Evolutionary conservation across 1,140 invertebrate species (phyloP).

Genomic region (Scaptodrosophila lebanonensis): DNA sequence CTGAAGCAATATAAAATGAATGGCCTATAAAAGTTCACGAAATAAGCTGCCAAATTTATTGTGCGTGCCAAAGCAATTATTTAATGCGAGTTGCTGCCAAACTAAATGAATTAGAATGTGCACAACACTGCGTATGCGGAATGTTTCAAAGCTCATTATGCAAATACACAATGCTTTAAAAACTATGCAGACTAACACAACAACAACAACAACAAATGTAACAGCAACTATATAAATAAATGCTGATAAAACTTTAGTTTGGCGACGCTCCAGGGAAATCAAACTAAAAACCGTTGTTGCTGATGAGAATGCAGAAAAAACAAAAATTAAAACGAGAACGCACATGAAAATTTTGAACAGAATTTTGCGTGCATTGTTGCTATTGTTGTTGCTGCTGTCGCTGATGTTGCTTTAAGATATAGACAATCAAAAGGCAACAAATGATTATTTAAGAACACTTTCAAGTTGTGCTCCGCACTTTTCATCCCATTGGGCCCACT

Average conservation of each 20-base stretch:
- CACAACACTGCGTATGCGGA: conserved; percentile 16
- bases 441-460: conserved; percentile 44
- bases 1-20: conserved; percentile 27
- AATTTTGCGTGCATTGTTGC: conserved; percentile 31
- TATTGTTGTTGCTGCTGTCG: conserved; percentile 5
- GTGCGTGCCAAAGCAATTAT: too few species aligned
- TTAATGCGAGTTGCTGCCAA: too few species aligned
- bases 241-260: conserved; percentile 22
- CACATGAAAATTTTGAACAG: too few species aligned
- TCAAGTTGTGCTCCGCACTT: conserved; percentile 21
- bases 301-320: conserved; percentile 24
- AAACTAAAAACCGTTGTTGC: conserved; percentile 50
- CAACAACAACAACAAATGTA: too few species aligned
- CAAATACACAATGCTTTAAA: too few species aligned
- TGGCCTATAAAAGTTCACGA: conserved; percentile 24
- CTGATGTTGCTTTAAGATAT: conserved; percentile 41
- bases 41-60: too few species aligned
- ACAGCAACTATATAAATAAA: too few species aligned
- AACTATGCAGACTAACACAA: too few species aligned
- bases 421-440: neutral
- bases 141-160: too few species aligned
- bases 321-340: neutral
- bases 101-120: conserved; percentile 2
- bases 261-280: conserved; percentile 48
- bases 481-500: conserved; percentile 26